phyloP scores from a whole-genome alignment of 2,113 vertebrate genomes.

The Lanius collurio region DNA sequence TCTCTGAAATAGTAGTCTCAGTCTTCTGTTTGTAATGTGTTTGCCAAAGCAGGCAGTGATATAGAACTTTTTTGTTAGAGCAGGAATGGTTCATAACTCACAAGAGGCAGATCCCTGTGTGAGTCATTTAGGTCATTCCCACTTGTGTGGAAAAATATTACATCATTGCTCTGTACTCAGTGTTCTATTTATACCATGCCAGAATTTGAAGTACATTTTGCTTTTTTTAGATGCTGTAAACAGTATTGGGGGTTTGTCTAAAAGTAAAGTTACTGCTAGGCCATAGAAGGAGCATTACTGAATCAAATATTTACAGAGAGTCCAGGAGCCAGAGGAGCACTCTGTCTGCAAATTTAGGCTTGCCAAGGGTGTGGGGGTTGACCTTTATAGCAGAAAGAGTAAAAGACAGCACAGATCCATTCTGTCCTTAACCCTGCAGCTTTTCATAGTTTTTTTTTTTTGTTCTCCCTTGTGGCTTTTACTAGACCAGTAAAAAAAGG shows the following conservation, averaged over 20 bases:
- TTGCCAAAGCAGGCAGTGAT: conserved; percentile 45
- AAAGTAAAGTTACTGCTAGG: conserved; percentile 50
- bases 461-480: neutral
- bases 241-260: conserved; percentile 46
- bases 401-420: neutral
- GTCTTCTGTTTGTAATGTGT: neutral
- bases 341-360: neutral
- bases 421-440: neutral
- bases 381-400: neutral
- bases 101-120: conserved; percentile 61
- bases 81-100: conserved; percentile 55
- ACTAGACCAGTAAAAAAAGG: neutral
- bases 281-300: conserved; percentile 62
- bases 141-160: conserved; percentile 72
- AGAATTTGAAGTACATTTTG: conserved; percentile 65
- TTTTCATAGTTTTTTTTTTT: neutral
- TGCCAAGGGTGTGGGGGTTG: neutral
- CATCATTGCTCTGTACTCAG: conserved; percentile 61
- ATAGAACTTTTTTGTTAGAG: conserved; percentile 39
- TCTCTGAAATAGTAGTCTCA: neutral
- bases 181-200: conserved; percentile 71
- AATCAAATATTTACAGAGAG: conserved; percentile 59
- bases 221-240: conserved; percentile 71
- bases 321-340: neutral
- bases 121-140: conserved; percentile 71